phyloP scores from a whole-genome alignment of 2,113 vertebrate species.

The Morphnarchus princeps region DNA sequence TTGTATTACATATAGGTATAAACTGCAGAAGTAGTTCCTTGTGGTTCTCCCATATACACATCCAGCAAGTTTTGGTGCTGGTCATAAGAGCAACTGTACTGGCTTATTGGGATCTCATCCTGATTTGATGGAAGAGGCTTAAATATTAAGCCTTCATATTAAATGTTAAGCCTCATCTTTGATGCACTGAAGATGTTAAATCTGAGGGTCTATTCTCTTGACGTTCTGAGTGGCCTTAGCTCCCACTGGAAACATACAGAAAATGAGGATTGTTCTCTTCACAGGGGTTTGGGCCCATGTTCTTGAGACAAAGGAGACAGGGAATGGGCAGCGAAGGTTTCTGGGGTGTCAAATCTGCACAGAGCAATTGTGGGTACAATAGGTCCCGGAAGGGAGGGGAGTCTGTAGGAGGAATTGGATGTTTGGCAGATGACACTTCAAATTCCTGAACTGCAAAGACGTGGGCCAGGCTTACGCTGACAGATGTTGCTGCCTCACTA shows the following conservation, averaged over 20 bases:
- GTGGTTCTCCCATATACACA: neutral
- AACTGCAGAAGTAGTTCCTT: neutral
- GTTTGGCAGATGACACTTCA: neutral
- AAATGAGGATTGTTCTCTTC: neutral
- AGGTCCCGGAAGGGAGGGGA: neutral
- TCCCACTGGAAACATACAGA: neutral
- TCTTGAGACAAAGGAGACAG: neutral
- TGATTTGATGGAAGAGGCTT: neutral
- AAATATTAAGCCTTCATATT: neutral
- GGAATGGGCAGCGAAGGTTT: neutral
- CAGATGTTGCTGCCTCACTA: neutral
- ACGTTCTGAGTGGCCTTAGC: neutral
- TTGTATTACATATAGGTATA: neutral
- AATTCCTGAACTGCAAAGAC: conserved; percentile 5
- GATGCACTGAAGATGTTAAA: neutral
- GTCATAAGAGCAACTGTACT: neutral
- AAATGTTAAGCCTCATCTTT: neutral
- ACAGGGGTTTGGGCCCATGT: neutral
- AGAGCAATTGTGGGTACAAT: neutral
- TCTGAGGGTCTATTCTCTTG: neutral
- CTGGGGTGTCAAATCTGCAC: neutral
- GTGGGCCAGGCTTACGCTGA: neutral
- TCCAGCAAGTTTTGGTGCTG: neutral
- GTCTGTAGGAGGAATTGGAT: neutral
- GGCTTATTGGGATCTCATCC: neutral